Evolutionary conservation across 2,797 vertebrate genomes (phyloP), one percentile per base, ranked within the genome.

Genomic region (Sardinella longiceps): DNA sequence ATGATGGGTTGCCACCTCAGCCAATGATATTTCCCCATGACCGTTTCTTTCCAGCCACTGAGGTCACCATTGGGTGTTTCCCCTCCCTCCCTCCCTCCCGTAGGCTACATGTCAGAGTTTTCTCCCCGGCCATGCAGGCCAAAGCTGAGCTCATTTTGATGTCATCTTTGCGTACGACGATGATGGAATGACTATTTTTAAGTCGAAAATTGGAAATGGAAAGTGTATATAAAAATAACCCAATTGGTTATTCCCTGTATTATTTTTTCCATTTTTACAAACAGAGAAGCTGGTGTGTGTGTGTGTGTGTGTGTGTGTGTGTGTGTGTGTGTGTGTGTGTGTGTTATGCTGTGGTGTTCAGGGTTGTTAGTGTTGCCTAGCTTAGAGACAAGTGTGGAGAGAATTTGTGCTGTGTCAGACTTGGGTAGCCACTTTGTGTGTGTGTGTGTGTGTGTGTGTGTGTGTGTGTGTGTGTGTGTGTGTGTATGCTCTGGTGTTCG

Each of bases 351-450:
- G 12, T 50, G 48, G 0, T 50, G 12, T 50, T 70, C 18, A 23
- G 81, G 56, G 58, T 60, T 46, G 77, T 10, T 5, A n/a, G 80
- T 10, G 7, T 11, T 25, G 25, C 14, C 53, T 10, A 50, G 25
- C 10, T 48, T 23, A 70, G 53, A n/a, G 80, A 81, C 12, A 70
- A 11, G 82, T 82, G 86, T 85, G 2, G 74, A 12, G 43, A 84
- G 83, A 86, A 48, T 92, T 93, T 91, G 83, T 93, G 94, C 93
- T 92, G 90, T 18, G 87, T 95, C 93, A 94, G 92, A 30, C 33
- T 92, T 82, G 23, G 81, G 88, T 70, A 85, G 87, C 83, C 83
- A 43, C 63, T 84, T 87, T 88, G 85, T 90, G 85, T 85, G 45
- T 88, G 83, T 89, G 77, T 70, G 74, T 84, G 84, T 70, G 81